Base-by-base conservation (phyloP, 1,140 invertebrate species). In the Belonocnema kinseyi region DNA sequence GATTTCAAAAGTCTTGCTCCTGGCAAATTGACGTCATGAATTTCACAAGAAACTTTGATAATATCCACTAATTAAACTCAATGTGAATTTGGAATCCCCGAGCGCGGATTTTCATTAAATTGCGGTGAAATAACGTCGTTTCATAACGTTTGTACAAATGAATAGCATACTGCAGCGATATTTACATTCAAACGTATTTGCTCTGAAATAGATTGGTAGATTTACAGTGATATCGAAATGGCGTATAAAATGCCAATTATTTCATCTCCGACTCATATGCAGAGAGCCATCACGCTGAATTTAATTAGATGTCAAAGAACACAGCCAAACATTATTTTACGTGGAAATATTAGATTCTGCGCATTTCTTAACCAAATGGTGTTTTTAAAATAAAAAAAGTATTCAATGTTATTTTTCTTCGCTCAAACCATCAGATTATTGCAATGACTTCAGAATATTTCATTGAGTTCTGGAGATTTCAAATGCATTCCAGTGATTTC, bases 41-140 rank as follows among this genome's bases (percentile, higher is more conserved):
- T 66, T 66, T 66, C 11, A 40, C 2, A 66, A 66, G 61, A 33
- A 66, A 66, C 61, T 66, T 66, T 46, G 26, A 33, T 40, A 46
- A 46, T 66, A 66, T 66, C 26, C 13, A 66, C 26, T 66, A 66
- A 66, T 66, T 66, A 66, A 66, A 66, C 61, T 66, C 33, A 33
- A 66, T 66, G 61, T 26, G 26, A 40, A 66, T 66, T 66, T 66
- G 61, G 26, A 14, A 66, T 66, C 61, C 13, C 33, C 40, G 61
- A 66, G 13, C 13, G 14, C n/a, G 61, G 26, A 66, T 66, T 40
- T 66, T 66, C 61, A 66, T 66, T 66, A 66, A 66, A 66, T 66
- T 66, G 61, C 26, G 33, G 26, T 0, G 26, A 33, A 40, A 66
- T 66, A 66, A 66, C 16, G 40, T 66, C 16, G 61, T 66, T 66